Evolutionary conservation across 2,113 vertebrate species (phyloP).

Genomic region (Myotis lucifugus): DNA sequence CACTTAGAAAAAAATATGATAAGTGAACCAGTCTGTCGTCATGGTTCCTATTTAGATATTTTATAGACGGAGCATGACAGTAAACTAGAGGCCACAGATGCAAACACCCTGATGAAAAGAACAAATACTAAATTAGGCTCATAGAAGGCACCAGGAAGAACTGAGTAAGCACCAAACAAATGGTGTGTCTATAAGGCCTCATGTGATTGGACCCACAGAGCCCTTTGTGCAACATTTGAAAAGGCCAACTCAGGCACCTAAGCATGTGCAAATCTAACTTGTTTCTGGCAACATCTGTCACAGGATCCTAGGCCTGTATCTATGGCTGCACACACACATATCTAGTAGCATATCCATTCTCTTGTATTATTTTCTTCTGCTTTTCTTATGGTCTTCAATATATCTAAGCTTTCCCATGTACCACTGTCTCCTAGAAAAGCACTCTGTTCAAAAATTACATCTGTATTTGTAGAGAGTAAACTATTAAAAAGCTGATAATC

Average conservation of each 20-base stretch:
- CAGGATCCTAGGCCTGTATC: not conserved
- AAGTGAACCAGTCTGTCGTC: not conserved
- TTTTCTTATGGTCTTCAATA: not conserved
- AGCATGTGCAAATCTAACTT: not conserved
- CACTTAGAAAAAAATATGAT: not conserved
- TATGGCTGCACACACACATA: not conserved
- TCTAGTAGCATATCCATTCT: not conserved
- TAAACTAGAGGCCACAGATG: not conserved
- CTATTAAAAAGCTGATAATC: not conserved
- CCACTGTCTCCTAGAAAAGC: not conserved
- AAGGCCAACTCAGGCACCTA: not conserved
- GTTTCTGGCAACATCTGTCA: rapidly evolving
- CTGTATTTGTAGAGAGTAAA: not conserved
- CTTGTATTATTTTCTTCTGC: not conserved
- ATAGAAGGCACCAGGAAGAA: rapidly evolving
- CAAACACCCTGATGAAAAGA: not conserved
- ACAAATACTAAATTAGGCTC: not conserved
- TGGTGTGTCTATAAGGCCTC: not conserved
- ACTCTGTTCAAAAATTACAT: not conserved
- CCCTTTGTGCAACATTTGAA: not conserved
- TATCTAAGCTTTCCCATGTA: not conserved
- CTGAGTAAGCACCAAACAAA: not conserved
- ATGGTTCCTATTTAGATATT: not conserved
- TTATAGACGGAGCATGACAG: not conserved
- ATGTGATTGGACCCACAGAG: not conserved